phyloP scores from a whole-genome alignment of 1,140 invertebrate genomes.

The Zaprionus gabonicus region DNA sequence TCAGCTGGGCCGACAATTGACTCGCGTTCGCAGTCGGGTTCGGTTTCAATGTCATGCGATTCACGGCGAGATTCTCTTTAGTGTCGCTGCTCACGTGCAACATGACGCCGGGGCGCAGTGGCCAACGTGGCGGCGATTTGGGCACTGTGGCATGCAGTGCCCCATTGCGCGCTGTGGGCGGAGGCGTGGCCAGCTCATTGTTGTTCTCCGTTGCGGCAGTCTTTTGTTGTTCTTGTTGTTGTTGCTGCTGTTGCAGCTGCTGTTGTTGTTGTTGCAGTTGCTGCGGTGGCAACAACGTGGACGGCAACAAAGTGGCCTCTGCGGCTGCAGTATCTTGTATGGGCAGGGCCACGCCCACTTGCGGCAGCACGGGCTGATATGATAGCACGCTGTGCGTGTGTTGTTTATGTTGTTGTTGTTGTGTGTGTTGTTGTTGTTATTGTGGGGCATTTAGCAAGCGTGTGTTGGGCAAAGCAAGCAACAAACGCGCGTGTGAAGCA shows the following conservation, averaged over 20 bases:
- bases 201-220: conserved; percentile 65
- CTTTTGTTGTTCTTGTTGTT: conserved; percentile 38
- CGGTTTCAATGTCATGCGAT: conserved; percentile 75
- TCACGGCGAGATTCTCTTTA: conserved; percentile 86
- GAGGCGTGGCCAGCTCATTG: conserved; percentile 54
- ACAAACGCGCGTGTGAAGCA: conserved; percentile 25
- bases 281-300: conserved; percentile 42
- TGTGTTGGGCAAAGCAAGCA: conserved; percentile 42
- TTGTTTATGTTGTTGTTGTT: conserved; percentile 25
- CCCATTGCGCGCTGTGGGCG: conserved; percentile 36
- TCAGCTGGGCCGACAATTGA: conserved; percentile 57
- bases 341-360: conserved; percentile 48
- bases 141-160: conserved; percentile 58
- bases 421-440: conserved; percentile 18
- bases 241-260: conserved; percentile 34
- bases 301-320: conserved; percentile 40
- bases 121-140: conserved; percentile 92
- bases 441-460: conserved; percentile 24
- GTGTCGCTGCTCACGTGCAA: conserved; percentile 90
- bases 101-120: conserved; percentile 93
- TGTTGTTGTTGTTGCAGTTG: conserved; percentile 24
- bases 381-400: conserved; percentile 66
- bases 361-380: conserved; percentile 66
- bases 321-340: conserved; percentile 48
- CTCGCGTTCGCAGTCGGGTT: conserved; percentile 45